Evolutionary conservation across 2,888 invertebrate species (phyloP).

Genomic region (Ophonus ardosiacus): DNA sequence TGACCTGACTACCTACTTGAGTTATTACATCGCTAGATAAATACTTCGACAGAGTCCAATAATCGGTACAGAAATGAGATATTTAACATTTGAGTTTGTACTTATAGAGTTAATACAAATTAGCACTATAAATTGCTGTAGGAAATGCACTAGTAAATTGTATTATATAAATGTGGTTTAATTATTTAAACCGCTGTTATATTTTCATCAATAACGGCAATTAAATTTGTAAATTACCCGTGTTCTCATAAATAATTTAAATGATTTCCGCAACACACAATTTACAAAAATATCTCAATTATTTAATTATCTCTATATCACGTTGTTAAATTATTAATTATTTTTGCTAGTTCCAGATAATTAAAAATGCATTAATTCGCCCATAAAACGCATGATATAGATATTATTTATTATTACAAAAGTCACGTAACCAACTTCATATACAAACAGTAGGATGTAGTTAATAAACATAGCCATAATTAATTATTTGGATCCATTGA

Average conservation of each 20-base stretch:
- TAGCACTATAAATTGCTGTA: background rate
- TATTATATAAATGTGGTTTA: background rate
- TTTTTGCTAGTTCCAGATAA: background rate
- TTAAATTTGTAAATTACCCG: background rate
- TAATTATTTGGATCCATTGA: constrained; percentile 12
- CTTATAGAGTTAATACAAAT: no score
- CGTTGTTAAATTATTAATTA: background rate
- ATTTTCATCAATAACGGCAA: background rate
- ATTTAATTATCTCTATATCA: constrained; percentile 3
- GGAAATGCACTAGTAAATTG: background rate
- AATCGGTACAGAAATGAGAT: no score
- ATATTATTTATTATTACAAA: constrained; percentile 4
- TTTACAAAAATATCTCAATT: background rate
- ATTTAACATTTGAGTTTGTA: no score
- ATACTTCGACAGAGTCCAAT: no score
- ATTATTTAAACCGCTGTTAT: background rate
- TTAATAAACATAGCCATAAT: constrained; percentile 7
- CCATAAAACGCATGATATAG: background rate
- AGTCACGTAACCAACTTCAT: background rate
- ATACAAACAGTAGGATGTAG: constrained; percentile 8
- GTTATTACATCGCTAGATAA: no score
- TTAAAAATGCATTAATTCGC: background rate
- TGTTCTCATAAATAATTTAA: background rate
- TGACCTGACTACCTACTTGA: no score
- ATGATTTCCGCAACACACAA: background rate